A percentile compares a stretch with the other conserved stretches of the same genome.
Conservation (phyloP, 1,140 invertebrate species). For the Atta texana region DNA sequence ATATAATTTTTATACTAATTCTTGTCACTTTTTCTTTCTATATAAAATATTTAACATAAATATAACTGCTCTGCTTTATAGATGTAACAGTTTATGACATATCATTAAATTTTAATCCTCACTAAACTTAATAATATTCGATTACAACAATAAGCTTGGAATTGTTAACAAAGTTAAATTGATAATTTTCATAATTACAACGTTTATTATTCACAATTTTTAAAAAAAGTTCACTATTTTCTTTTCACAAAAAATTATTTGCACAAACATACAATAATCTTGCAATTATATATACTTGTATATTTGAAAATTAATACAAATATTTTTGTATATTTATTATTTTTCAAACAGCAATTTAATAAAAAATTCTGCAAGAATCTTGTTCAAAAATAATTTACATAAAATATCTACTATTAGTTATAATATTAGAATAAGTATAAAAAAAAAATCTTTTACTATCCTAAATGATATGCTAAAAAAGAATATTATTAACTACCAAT, state of each 20-base stretch:
- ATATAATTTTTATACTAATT: background rate
- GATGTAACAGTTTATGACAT: constrained; percentile 34
- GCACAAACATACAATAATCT: background rate
- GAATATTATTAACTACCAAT: background rate
- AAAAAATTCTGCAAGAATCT: background rate
- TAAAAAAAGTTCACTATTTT: background rate
- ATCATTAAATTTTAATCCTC: constrained; percentile 58
- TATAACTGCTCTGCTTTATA: constrained; percentile 79
- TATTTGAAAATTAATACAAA: background rate
- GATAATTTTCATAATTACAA: background rate
- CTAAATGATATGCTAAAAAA: background rate
- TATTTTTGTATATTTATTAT: background rate
- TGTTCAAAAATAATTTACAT: background rate
- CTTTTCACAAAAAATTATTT: constrained; percentile 15
- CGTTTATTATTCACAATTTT: constrained; percentile 2
- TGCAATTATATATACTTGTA: background rate
- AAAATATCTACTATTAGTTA: constrained; percentile 5
- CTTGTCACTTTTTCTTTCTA: background rate
- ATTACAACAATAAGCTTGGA: background rate
- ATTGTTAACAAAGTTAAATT: constrained; percentile 2
- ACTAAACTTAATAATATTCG: constrained; percentile 28
- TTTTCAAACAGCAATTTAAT: background rate
- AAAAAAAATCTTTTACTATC: background rate
- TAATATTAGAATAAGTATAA: background rate
- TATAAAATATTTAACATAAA: constrained; percentile 17